These are phyloP conservation scores for Sciaenops ocellatus DNA, from an alignment of 2,797 vertebrate genomes.

Conservation along the genomic window DNA sequence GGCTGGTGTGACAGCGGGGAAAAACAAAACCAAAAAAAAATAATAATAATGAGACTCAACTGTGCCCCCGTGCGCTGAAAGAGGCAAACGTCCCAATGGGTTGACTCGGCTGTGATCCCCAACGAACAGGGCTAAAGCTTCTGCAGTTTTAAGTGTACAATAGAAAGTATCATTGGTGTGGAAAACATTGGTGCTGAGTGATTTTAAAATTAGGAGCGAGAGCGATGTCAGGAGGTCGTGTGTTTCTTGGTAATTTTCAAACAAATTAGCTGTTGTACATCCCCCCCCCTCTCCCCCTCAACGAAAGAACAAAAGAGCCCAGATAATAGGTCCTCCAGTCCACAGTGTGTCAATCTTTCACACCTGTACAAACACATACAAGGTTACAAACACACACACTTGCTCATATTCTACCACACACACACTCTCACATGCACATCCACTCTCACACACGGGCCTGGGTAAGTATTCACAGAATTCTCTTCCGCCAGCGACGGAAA, in stretches of 20 bases:
- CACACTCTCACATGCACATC: slow-evolving; percentile 24
- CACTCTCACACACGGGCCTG: slow-evolving; percentile 52
- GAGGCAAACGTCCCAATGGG: slow-evolving; percentile 35
- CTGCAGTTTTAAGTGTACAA: slow-evolving; percentile 65
- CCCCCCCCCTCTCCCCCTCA: slow-evolving; percentile 42
- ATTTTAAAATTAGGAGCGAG: slow-evolving; percentile 58
- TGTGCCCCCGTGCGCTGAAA: slow-evolving; percentile 28
- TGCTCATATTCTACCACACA: slow-evolving; percentile 11
- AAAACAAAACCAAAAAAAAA: neutral
- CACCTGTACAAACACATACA: slow-evolving; percentile 76
- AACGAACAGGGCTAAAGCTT: slow-evolving; percentile 54
- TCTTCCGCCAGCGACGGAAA: slow-evolving; percentile 58
- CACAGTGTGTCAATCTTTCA: slow-evolving; percentile 75
- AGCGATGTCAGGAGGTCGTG: slow-evolving; percentile 42
- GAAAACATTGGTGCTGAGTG: slow-evolving; percentile 50
- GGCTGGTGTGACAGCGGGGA: slow-evolving; percentile 26
- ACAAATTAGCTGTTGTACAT: slow-evolving; percentile 66
- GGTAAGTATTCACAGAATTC: slow-evolving; percentile 78
- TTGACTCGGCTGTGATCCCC: slow-evolving; percentile 14
- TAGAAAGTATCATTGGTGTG: slow-evolving; percentile 68
- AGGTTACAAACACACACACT: slow-evolving; percentile 58
- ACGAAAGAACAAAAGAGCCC: slow-evolving; percentile 61
- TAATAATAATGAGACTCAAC: slow-evolving; percentile 5
- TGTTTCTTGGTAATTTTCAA: slow-evolving; percentile 69
- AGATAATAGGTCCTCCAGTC: slow-evolving; percentile 77